Conservation (phyloP, 2,113 vertebrate genomes). For the Dicrurus megarhynchus region DNA sequence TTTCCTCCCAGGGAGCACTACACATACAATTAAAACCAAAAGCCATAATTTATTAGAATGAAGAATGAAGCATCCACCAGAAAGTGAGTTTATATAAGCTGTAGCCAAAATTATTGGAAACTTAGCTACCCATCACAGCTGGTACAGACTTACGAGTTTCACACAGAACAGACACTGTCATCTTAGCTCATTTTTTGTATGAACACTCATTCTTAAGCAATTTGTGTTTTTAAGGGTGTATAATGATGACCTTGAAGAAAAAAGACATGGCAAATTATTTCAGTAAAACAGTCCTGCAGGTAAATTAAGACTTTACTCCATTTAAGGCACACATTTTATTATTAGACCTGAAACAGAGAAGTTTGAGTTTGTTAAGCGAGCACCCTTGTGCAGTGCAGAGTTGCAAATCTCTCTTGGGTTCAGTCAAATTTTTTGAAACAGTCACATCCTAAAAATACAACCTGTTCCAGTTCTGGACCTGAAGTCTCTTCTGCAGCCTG, state of each 20-base stretch:
- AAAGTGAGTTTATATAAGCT: neutral
- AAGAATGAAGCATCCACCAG: neutral
- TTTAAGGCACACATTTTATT: constrained; percentile 48
- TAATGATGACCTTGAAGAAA: neutral
- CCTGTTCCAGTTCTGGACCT: neutral
- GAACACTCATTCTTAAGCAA: neutral
- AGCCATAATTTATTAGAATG: neutral
- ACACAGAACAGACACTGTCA: neutral
- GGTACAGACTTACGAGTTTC: neutral
- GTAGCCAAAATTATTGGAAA: neutral
- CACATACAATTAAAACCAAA: neutral
- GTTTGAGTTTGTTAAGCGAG: neutral
- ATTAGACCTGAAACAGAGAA: neutral
- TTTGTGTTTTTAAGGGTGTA: neutral
- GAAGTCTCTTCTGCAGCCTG: neutral
- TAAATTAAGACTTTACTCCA: neutral
- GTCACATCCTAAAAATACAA: neutral
- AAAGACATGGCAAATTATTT: neutral
- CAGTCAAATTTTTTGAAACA: neutral
- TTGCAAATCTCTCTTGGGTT: neutral
- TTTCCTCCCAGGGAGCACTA: neutral
- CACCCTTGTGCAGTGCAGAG: neutral
- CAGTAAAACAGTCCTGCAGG: neutral
- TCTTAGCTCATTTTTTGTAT: neutral
- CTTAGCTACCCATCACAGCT: neutral